Evolutionary conservation across 2,797 vertebrate genomes (phyloP).

Genomic region (Anguilla megastoma): DNA sequence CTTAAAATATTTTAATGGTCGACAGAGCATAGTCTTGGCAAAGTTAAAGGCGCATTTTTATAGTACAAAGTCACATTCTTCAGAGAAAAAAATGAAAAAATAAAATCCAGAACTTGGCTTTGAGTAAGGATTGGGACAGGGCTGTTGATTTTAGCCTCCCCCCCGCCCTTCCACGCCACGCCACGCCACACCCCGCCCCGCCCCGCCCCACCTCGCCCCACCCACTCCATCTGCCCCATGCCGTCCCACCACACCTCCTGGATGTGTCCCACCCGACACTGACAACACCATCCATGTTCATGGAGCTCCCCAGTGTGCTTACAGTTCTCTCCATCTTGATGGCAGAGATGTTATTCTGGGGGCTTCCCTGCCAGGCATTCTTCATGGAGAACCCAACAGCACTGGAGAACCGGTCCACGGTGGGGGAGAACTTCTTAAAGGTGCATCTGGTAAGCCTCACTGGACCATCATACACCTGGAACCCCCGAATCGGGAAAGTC

Average conservation of each 20-base stretch:
- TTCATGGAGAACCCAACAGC: constrained; percentile 59
- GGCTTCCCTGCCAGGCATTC: constrained; percentile 61
- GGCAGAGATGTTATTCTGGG: constrained; percentile 56
- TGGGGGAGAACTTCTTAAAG: constrained; percentile 57
- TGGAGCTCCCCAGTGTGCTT: constrained; percentile 35
- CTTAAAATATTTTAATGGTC: constrained; percentile 27
- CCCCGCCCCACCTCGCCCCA: background rate
- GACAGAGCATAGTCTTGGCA: constrained; percentile 3
- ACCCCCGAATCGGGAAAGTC: constrained; percentile 56
- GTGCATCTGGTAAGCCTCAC: constrained; percentile 55
- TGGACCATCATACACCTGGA: constrained; percentile 62
- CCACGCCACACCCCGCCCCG: background rate
- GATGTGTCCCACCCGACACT: background rate
- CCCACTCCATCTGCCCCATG: too few relatives aligned
- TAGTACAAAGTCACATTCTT: constrained; percentile 9
- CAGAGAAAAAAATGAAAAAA: constrained; percentile 23
- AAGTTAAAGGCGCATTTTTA: constrained; percentile 28
- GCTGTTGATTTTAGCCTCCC: background rate
- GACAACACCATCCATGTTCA: background rate
- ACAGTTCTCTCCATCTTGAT: constrained; percentile 59
- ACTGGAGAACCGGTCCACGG: constrained; percentile 53
- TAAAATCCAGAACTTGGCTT: background rate
- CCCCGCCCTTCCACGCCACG: background rate
- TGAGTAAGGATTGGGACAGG: background rate
- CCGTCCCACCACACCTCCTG: background rate